phyloP scores from a whole-genome alignment of 2,113 vertebrate species.

The Sebastes schlegelii region DNA sequence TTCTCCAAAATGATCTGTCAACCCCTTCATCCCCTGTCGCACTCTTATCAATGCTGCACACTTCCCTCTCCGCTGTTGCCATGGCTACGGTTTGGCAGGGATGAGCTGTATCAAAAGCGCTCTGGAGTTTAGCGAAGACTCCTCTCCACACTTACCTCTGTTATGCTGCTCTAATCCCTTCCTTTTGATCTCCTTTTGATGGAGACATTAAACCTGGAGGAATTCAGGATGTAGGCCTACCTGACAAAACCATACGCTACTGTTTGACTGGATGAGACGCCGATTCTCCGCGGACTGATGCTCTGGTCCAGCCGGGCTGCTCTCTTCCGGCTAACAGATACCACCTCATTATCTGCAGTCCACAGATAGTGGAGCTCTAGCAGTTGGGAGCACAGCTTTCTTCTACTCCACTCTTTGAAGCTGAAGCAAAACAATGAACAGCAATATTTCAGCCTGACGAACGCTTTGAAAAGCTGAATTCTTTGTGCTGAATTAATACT shows the following conservation, averaged over 20 bases:
- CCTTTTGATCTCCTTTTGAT: constrained; percentile 78
- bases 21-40: constrained; percentile 80
- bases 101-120: constrained; percentile 74
- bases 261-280: constrained; percentile 60
- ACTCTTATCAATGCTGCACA: constrained; percentile 80
- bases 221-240: constrained; percentile 58
- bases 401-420: constrained; percentile 60
- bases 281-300: constrained; percentile 43
- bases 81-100: constrained; percentile 78
- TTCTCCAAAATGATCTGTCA: constrained; percentile 81
- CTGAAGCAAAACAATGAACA: constrained; percentile 56
- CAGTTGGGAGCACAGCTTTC: constrained; percentile 52
- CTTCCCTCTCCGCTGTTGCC: constrained; percentile 78
- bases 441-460: constrained; percentile 38
- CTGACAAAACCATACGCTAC: constrained; percentile 43
- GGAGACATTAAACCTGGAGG: constrained; percentile 78
- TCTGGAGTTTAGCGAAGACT: constrained; percentile 75
- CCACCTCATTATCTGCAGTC: constrained; percentile 74
- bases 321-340: constrained; percentile 66
- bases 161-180: constrained; percentile 76
- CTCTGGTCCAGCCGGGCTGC: constrained; percentile 49
- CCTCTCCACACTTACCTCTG: constrained; percentile 77
- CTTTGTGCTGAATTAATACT: constrained; percentile 49
- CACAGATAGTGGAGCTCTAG: constrained; percentile 64
- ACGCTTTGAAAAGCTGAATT: constrained; percentile 27